phyloP scores from a whole-genome alignment of 2,888 invertebrate genomes.

The Hirtodrosophila histrioides region DNA sequence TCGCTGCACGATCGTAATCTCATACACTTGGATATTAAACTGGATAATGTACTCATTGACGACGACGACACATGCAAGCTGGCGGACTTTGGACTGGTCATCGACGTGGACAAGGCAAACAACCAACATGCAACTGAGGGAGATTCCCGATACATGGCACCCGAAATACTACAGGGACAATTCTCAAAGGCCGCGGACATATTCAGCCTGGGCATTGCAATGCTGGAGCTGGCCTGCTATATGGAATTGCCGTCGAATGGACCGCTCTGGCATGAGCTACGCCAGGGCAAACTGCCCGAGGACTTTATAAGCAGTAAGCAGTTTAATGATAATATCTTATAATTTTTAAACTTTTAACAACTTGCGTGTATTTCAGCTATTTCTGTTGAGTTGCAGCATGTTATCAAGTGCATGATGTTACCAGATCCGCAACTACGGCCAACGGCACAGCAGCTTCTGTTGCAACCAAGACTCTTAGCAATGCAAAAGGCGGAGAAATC shows the following conservation, averaged over 20 bases:
- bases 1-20: conserved; percentile 88
- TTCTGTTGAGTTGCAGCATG: conserved; percentile 85
- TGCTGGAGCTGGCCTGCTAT: conserved; percentile 89
- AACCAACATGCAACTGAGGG: conserved; percentile 88
- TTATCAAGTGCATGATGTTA: conserved; percentile 86
- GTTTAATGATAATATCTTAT: not conserved
- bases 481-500: conserved; percentile 76
- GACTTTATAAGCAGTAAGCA: conserved; percentile 83
- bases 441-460: conserved; percentile 85
- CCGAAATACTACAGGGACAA: conserved; percentile 88
- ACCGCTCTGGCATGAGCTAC: conserved; percentile 88
- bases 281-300: conserved; percentile 86
- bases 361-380: conserved; percentile 76
- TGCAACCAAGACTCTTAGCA: conserved; percentile 78
- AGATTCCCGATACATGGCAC: conserved; percentile 90
- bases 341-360: not conserved
- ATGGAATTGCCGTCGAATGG: conserved; percentile 89
- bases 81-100: conserved; percentile 89
- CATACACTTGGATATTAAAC: conserved; percentile 91
- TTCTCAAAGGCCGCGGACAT: conserved; percentile 90
- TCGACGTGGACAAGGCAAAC: conserved; percentile 87
- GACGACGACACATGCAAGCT: conserved; percentile 88
- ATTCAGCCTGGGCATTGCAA: conserved; percentile 90
- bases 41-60: conserved; percentile 90
- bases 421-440: conserved; percentile 85